phyloP scores from a whole-genome alignment of 2,113 vertebrate species.

The Sinocyclocheilus anophthalmus region DNA sequence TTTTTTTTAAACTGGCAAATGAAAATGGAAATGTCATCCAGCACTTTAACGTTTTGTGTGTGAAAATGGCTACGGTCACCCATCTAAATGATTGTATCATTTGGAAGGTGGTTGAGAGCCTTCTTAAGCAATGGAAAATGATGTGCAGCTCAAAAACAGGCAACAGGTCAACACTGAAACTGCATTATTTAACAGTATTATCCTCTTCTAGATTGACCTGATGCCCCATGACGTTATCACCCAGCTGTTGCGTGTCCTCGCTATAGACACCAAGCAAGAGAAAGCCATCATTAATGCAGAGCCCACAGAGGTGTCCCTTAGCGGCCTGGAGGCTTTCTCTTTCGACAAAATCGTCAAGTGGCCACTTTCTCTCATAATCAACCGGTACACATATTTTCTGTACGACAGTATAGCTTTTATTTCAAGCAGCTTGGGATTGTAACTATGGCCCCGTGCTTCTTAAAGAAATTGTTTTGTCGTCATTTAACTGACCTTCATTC shows the following conservation, averaged over 20 bases:
- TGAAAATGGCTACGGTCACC: neutral
- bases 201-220: conserved; percentile 83
- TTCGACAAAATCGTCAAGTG: conserved; percentile 98
- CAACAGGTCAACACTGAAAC: neutral
- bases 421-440: neutral
- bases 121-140: neutral
- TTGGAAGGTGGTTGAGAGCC: neutral
- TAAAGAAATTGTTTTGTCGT: neutral
- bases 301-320: conserved; percentile 84
- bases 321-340: conserved; percentile 94
- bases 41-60: neutral
- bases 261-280: conserved; percentile 97
- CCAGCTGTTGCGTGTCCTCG: conserved; percentile 91
- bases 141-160: neutral
- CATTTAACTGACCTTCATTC: neutral
- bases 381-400: conserved; percentile 76
- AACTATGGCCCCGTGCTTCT: neutral
- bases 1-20: no score
- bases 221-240: conserved; percentile 98
- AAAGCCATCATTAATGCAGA: conserved; percentile 89
- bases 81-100: neutral
- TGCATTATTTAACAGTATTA: neutral
- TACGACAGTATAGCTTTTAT: neutral
- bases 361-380: conserved; percentile 97
- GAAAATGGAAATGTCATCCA: neutral